These are phyloP conservation scores for Neuroscelio doddi DNA, from an alignment of 2,888 invertebrate genomes.

Conservation along the genomic window DNA sequence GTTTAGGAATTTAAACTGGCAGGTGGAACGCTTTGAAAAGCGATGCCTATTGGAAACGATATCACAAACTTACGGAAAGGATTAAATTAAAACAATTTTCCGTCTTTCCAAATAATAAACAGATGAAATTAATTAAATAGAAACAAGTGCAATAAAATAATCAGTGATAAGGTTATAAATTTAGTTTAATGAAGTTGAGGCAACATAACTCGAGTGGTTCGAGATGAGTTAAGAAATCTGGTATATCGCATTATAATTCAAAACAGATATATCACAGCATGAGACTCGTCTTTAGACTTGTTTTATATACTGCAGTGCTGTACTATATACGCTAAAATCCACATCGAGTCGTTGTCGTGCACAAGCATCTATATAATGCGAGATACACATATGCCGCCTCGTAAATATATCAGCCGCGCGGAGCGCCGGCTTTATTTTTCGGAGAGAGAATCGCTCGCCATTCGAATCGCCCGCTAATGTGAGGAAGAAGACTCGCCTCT, in stretches of 20 bases:
- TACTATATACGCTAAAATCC: constrained; percentile 25
- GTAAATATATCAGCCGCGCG: constrained; percentile 39
- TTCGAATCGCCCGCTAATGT: constrained; percentile 21
- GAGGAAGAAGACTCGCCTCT: constrained; percentile 32
- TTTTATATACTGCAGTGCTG: constrained; percentile 43
- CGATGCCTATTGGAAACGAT: too few species aligned
- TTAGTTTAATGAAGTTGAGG: constrained; percentile 46
- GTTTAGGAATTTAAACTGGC: too few species aligned
- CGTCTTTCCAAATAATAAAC: too few species aligned
- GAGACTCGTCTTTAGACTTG: constrained; percentile 44
- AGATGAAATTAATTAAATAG: background rate
- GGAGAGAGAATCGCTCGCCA: constrained; percentile 24
- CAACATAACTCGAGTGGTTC: constrained; percentile 22
- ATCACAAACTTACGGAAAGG: too few species aligned
- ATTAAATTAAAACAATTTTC: too few species aligned
- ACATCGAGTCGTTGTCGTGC: constrained; percentile 22
- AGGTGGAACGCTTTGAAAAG: too few species aligned
- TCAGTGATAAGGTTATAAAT: constrained; percentile 20
- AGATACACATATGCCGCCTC: constrained; percentile 29
- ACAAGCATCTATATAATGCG: constrained; percentile 32
- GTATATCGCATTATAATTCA: constrained; percentile 37
- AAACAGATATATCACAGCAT: constrained; percentile 46
- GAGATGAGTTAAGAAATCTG: constrained; percentile 32
- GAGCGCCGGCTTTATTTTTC: constrained; percentile 36
- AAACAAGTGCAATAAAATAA: background rate